Conservation (phyloP, 2,797 vertebrate genomes). For the Denticeps clupeoides region DNA sequence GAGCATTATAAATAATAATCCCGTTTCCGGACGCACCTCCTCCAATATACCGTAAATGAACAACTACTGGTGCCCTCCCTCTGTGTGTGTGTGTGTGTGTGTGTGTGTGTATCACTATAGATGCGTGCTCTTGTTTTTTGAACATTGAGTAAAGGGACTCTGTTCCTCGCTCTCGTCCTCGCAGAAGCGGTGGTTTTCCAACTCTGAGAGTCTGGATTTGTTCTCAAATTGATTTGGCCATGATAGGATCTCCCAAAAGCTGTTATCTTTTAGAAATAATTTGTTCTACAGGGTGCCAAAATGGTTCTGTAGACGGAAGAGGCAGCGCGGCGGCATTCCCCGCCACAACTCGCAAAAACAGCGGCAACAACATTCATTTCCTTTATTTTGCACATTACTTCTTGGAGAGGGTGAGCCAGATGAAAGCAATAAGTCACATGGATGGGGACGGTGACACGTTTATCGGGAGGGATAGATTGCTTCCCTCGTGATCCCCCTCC, state of each 20-base stretch:
- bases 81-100: no score
- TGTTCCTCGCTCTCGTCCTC: no score
- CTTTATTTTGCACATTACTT: constrained; percentile 7
- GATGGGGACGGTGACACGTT: constrained; percentile 10
- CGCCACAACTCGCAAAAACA: neutral
- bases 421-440: constrained; percentile 8
- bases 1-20: no score
- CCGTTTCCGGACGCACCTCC: no score
- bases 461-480: constrained; percentile 8
- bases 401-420: constrained; percentile 10
- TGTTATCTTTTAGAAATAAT: constrained; percentile 17
- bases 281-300: constrained; percentile 13
- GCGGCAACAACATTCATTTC: constrained; percentile 17
- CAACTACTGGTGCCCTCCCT: no score
- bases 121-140: no score
- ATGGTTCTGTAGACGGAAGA: constrained; percentile 11
- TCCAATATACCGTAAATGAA: no score
- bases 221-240: constrained; percentile 18
- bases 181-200: neutral
- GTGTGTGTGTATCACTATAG: neutral
- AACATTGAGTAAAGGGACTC: neutral
- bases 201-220: neutral
- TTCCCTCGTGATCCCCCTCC: neutral
- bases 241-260: constrained; percentile 14
- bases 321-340: neutral